Conservation (phyloP, 2,113 vertebrate genomes). For the Tapirus terrestris region DNA sequence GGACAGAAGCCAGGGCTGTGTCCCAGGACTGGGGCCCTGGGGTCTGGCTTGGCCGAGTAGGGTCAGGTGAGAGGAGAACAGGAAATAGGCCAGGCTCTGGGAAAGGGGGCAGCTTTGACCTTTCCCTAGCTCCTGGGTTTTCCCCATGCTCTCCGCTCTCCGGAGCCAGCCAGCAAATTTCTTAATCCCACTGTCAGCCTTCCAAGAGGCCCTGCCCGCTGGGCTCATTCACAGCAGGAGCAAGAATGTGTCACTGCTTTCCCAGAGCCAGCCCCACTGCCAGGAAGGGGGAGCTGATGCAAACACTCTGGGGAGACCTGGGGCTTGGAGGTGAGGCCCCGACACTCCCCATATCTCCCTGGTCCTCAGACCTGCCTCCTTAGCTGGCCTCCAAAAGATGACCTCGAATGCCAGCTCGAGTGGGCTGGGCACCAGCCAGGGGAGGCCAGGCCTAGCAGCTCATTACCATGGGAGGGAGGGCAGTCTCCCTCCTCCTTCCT, state of each 20-base stretch:
- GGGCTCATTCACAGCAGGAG: neutral
- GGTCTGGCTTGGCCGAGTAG: neutral
- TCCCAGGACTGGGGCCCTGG: neutral
- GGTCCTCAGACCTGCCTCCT: neutral
- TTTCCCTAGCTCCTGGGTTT: constrained; percentile 35
- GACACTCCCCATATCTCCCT: neutral
- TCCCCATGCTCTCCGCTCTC: neutral
- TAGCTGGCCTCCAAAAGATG: neutral
- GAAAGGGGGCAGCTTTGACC: neutral
- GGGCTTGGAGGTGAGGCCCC: neutral
- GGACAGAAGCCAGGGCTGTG: neutral
- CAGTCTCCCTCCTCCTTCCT: constrained; percentile 47
- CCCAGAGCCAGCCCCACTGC: neutral
- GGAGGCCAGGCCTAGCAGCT: constrained; percentile 54
- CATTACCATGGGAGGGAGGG: constrained; percentile 73
- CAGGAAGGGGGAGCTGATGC: neutral
- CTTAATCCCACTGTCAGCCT: constrained; percentile 19
- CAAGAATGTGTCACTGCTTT: constrained; percentile 14
- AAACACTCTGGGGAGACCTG: neutral
- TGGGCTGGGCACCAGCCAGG: constrained; percentile 41
- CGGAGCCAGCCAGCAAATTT: neutral
- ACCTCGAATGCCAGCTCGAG: neutral
- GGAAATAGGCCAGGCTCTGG: neutral
- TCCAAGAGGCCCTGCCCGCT: constrained; percentile 27
- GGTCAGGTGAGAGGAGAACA: neutral